Evolutionary conservation across 2,113 vertebrate genomes (phyloP).

Genomic region (Hippocampus comes): DNA sequence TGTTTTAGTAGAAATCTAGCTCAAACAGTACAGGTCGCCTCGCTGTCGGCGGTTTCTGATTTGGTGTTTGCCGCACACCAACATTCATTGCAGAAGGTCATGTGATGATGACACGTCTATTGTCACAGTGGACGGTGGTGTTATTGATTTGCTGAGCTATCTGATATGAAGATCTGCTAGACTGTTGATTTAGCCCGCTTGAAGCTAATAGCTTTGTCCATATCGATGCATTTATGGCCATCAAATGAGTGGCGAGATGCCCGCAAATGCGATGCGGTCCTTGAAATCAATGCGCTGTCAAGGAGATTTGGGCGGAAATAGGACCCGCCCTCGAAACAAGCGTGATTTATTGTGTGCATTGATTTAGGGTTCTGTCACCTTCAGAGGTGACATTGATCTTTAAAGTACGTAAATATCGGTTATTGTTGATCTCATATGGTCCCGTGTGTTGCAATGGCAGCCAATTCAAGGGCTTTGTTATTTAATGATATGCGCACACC

Average conservation of each 20-base stretch:
- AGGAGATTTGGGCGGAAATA: constrained; percentile 21
- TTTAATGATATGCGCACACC: too few relatives aligned
- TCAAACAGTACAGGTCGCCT: not conserved
- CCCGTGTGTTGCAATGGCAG: not conserved
- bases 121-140: constrained; percentile 56
- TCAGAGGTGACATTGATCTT: constrained; percentile 40
- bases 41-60: not conserved
- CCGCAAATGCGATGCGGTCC: not conserved
- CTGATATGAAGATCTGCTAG: constrained; percentile 54
- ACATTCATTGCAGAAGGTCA: constrained; percentile 54
- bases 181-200: constrained; percentile 60
- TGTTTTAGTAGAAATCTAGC: not conserved
- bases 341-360: constrained; percentile 54
- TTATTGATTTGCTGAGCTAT: constrained; percentile 68
- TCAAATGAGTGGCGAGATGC: constrained; percentile 32
- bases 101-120: constrained; percentile 40
- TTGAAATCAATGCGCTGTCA: constrained; percentile 51
- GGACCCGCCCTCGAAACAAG: constrained; percentile 25
- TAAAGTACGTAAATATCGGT: not conserved
- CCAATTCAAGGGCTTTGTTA: not conserved
- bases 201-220: constrained; percentile 52
- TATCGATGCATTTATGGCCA: constrained; percentile 56
- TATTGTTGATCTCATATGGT: not conserved
- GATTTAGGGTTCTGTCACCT: constrained; percentile 48
- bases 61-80: constrained; percentile 42